Evolutionary conservation across 2,888 invertebrate genomes (phyloP).

Genomic region (Spatulosminthurus flaviceps): DNA sequence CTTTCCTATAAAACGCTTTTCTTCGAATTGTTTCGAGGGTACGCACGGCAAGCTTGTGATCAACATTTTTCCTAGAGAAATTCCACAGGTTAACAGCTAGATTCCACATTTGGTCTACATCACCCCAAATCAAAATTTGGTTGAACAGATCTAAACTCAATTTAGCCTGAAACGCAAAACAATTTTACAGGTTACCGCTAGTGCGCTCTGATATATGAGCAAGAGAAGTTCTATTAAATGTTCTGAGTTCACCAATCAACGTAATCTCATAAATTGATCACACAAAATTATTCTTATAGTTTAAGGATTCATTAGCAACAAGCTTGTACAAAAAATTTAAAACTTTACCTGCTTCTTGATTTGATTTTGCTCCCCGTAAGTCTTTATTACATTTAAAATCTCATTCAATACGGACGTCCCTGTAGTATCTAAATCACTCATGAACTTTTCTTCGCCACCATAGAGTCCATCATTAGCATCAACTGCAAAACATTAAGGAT

Average conservation of each 20-base stretch:
- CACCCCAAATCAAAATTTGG: conserved; percentile 66
- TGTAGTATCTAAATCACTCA: conserved; percentile 76
- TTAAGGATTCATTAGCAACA: too few relatives aligned
- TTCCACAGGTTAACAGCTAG: conserved; percentile 85
- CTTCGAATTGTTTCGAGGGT: conserved; percentile 51
- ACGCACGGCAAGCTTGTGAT: conserved; percentile 69
- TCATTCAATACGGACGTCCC: conserved; percentile 77
- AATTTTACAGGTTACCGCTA: neutral
- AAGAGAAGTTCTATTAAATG: too few relatives aligned
- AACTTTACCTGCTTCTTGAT: conserved; percentile 74
- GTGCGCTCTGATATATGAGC: too few relatives aligned
- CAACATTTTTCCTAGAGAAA: conserved; percentile 76
- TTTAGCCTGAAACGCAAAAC: conserved; percentile 68
- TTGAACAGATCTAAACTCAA: conserved; percentile 75
- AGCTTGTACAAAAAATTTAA: too few relatives aligned
- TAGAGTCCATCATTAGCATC: conserved; percentile 93
- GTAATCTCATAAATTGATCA: too few relatives aligned
- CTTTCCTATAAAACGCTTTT: conserved; percentile 46
- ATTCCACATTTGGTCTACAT: conserved; percentile 71
- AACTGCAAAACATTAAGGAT: conserved; percentile 69
- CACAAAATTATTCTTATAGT: too few relatives aligned
- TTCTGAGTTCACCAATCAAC: too few relatives aligned
- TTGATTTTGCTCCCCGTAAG: conserved; percentile 74
- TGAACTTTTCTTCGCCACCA: conserved; percentile 86
- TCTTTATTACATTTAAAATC: conserved; percentile 75